Percentiles rank a stretch among this genome's conserved stretches.
Evolutionary conservation across 2,888 invertebrate genomes (phyloP).

Genomic region (Cordilura impudica): DNA sequence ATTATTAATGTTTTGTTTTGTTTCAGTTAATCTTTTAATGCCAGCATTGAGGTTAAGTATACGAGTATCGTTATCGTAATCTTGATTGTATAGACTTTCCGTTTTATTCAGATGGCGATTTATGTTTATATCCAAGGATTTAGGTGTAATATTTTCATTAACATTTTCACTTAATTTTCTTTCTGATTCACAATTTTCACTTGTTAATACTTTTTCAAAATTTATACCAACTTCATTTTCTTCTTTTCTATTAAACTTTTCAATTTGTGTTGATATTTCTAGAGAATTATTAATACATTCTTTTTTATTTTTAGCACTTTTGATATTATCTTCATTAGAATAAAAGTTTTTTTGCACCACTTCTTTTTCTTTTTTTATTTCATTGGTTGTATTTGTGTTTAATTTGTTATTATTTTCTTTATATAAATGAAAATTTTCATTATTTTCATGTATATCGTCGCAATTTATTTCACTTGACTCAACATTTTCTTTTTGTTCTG

Average conservation of each 20-base stretch:
- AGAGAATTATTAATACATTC: neutral
- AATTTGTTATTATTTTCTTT: neutral
- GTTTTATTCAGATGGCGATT: slow-evolving; percentile 32
- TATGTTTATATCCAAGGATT: slow-evolving; percentile 22
- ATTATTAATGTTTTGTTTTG: slow-evolving; percentile 25
- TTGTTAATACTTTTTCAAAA: neutral
- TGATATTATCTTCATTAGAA: neutral
- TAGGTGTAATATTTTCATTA: slow-evolving; percentile 11
- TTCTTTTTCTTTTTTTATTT: neutral
- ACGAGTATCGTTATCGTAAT: slow-evolving; percentile 18
- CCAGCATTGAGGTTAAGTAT: slow-evolving; percentile 46
- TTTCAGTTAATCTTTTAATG: slow-evolving; percentile 36
- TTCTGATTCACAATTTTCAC: slow-evolving; percentile 11
- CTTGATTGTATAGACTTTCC: slow-evolving; percentile 41
- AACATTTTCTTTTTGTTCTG: slow-evolving; percentile 9
- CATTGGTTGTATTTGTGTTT: neutral
- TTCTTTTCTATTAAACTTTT: neutral
- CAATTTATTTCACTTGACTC: too few species aligned
- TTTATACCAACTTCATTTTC: neutral
- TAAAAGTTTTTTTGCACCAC: neutral
- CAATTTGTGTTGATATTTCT: neutral
- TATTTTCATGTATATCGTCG: slow-evolving; percentile 6
- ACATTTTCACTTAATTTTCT: neutral
- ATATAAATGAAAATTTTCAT: neutral
- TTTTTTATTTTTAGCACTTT: neutral